These are phyloP conservation scores for Trachelus troglodyta DNA, from an alignment of 2,888 invertebrate species.

Conservation along the genomic window DNA sequence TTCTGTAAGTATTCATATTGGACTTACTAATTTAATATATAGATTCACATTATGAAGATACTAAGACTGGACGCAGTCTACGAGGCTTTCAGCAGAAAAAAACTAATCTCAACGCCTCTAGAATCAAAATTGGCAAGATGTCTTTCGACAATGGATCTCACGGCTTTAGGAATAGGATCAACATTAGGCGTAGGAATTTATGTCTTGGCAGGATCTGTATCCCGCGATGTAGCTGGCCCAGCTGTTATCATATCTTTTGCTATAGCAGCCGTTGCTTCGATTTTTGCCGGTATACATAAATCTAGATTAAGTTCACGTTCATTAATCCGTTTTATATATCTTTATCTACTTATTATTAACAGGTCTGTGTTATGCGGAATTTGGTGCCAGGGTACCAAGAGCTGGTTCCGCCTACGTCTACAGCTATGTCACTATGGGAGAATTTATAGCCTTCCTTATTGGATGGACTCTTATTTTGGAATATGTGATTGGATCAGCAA, in stretches of 20 bases:
- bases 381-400: constrained; percentile 88
- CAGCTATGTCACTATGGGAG: constrained; percentile 93
- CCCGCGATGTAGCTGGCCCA: constrained; percentile 85
- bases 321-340: background rate
- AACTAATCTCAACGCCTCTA: constrained; percentile 31
- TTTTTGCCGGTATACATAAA: constrained; percentile 79
- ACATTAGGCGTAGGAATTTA: constrained; percentile 93
- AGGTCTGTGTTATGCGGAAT: constrained; percentile 94
- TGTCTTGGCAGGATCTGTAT: constrained; percentile 87
- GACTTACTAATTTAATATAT: constrained; percentile 6
- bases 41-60: constrained; percentile 41
- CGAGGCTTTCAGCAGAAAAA: constrained; percentile 48
- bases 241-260: constrained; percentile 88
- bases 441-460: constrained; percentile 90
- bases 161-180: constrained; percentile 84
- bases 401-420: constrained; percentile 95
- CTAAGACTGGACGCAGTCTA: constrained; percentile 31
- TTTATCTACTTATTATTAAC: background rate
- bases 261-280: constrained; percentile 90
- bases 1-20: background rate
- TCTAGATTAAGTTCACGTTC: background rate
- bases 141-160: constrained; percentile 84
- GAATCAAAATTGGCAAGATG: constrained; percentile 73
- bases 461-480: constrained; percentile 95
- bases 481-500: constrained; percentile 87